Percentiles rank a stretch among this genome's conserved stretches.
These are phyloP conservation scores for Conus canariensis DNA, from an alignment of 2,888 invertebrate genomes.

Conservation along the genomic window DNA sequence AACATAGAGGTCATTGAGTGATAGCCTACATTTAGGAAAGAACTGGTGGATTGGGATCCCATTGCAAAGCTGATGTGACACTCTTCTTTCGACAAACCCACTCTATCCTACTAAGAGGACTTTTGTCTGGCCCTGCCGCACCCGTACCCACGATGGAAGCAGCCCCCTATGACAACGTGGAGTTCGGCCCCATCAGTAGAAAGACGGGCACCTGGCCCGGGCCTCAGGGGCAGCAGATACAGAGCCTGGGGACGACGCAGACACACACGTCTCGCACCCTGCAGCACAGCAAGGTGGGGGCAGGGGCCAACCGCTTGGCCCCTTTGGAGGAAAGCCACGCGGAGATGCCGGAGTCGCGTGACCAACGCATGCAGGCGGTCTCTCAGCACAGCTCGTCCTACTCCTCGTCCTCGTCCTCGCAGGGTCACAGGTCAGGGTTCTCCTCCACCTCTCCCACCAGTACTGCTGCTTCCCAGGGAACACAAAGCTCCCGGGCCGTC, in stretches of 20 bases:
- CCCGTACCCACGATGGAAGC: constrained; percentile 57
- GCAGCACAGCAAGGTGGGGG: not conserved
- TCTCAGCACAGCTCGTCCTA: not conserved
- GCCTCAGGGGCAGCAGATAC: constrained; percentile 34
- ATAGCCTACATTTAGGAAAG: too few species aligned
- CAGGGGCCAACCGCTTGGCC: constrained; percentile 51
- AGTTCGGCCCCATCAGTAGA: constrained; percentile 62
- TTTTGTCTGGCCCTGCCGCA: too few species aligned
- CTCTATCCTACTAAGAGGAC: too few species aligned
- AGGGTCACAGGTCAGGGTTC: not conserved
- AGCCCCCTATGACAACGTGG: constrained; percentile 73
- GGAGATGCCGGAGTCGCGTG: constrained; percentile 57
- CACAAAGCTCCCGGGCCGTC: not conserved
- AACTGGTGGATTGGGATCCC: too few species aligned
- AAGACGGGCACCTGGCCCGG: constrained; percentile 58
- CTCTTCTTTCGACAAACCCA: too few species aligned
- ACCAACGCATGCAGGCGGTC: constrained; percentile 59
- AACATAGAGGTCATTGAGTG: too few species aligned
- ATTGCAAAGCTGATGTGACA: too few species aligned
- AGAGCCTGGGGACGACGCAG: constrained; percentile 39
- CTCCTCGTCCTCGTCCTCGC: not conserved
- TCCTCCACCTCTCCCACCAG: not conserved
- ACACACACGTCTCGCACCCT: constrained; percentile 49
- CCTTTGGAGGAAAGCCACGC: constrained; percentile 66
- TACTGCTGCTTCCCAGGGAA: not conserved